Base-by-base conservation (phyloP, 2,113 vertebrate genomes). In the Balaeniceps rex region DNA sequence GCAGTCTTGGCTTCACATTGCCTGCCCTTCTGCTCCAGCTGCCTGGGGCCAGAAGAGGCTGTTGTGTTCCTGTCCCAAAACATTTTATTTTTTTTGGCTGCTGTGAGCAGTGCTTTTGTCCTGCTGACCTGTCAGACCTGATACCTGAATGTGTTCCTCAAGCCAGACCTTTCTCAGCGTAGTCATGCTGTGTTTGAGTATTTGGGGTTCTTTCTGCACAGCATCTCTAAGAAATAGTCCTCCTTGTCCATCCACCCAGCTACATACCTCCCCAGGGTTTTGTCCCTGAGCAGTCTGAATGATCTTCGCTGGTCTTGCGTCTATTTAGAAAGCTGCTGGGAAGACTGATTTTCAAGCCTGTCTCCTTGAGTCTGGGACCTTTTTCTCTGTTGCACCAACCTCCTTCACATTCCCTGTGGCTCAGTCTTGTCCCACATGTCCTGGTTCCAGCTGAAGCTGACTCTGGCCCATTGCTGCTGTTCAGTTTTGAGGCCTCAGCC, bases 351-450 rank as follows among this genome's bases (percentile, higher is more conserved):
- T 79, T 31, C 44, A 55, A 31, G 26, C 33, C 6, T 13, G 7
- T 46, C n/a, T 66, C 12, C 63, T 18, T 16, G 38, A 54, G 25
- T 16, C 42, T 70, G 47, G 38, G 25, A 23, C 21, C 25, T 64
- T 14, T 52, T 71, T 63, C 11, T 28, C 10, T 64, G 0, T 13
- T 22, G 38, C 17, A 55, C 15, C 29, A 22, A 31, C 5, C 12
- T 65, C 18, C 36, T 60, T 63, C 63, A 7, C 14, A 7, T 47
- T 68, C 13, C 33, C 42, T 22, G 15, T 31, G 51, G 18, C 31
- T 91, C 55, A 8, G n/a, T 8, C 25, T 55, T 52, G 47, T 58
- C 46, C 22, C 49, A 8, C 8, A 0, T 0, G 0, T 58, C 47
- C 10, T 2, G 4, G 18, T 70, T 65, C 14, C 51, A 12, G 17